Evolutionary conservation across 2,888 invertebrate genomes (phyloP), one percentile per base, ranked within the genome.

Genomic region (Drosophila lacicola): DNA sequence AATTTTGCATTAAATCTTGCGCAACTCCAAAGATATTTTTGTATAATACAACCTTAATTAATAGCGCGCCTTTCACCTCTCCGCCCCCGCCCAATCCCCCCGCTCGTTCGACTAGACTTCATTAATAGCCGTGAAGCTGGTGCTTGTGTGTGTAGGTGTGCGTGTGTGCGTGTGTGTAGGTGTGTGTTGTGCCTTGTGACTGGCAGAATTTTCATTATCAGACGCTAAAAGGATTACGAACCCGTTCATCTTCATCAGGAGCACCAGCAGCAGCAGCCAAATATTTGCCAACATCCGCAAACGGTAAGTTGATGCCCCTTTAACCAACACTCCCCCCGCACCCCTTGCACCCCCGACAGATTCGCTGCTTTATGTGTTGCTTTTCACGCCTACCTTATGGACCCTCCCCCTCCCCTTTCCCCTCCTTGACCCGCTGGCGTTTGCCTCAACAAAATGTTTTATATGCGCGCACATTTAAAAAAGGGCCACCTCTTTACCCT

Each of bases 181-280:
- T 56, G 57, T 64, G 54, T 64, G 62, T 68, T 56, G 29, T 55
- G 41, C 44, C 63, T 49, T 74, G 58, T 67, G 47, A 60, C 68
- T 63, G 65, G 61, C 70, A 73, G 70, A 78, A 85, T 85, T 82
- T 85, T 83, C 88, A 88, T 83, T 83, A 83, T 75, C 80, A 77
- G 82, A 78, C 82, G 57, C 75, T 84, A 84, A 88, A 88, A 88
- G 85, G 85, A 86, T 86, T 88, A 85, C 78, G 51, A 66, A 76
- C 74, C 86, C 71, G 88, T 85, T 88, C 80, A 82, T 84, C 88
- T 84, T 75, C 82, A 84, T 82, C 88, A 78, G 50, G 61, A 56
- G 44, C 63, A 51, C 36, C 65, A 50, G 56, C 61, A 71, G n/a
- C n/a, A n/a, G n/a, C 58, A 70, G 67, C 66, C 69, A 78, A 81